Conservation (phyloP, 2,113 vertebrate genomes). For the Gavialis gangeticus region DNA sequence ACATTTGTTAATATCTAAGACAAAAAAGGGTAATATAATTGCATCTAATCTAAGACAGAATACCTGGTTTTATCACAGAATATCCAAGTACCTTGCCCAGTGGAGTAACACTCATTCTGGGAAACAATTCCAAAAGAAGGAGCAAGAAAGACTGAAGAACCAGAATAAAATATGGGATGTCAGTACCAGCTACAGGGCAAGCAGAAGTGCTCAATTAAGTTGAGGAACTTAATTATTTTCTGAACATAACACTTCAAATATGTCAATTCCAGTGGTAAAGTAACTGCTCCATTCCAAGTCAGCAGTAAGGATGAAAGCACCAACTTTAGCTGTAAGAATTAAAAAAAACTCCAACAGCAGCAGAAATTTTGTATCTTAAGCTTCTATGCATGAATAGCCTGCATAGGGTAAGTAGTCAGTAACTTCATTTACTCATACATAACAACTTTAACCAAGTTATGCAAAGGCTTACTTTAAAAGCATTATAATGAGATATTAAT, state of each 20-base stretch:
- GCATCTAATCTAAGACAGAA: not conserved
- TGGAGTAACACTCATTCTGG: not conserved
- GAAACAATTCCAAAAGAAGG: not conserved
- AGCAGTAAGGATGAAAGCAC: not conserved
- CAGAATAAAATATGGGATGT: accelerated
- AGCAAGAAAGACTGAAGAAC: accelerated
- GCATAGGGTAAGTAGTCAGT: not conserved
- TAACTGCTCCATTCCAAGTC: not conserved
- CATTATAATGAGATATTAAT: conserved; percentile 20
- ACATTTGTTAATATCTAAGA: not conserved
- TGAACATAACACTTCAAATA: not conserved
- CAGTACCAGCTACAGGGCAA: not conserved
- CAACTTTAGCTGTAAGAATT: not conserved
- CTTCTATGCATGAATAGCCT: accelerated
- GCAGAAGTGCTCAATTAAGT: not conserved
- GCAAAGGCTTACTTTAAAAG: conserved; percentile 17
- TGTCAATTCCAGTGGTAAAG: not conserved
- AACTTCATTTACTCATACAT: not conserved
- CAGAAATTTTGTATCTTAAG: not conserved
- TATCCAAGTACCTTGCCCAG: not conserved
- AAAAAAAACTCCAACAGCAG: not conserved
- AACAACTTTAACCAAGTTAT: not conserved
- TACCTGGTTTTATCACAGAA: not conserved
- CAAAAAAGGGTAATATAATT: not conserved
- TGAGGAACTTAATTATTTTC: not conserved